These are phyloP conservation scores for Scatophagus argus DNA, from an alignment of 2,113 vertebrate genomes.

Conservation along the genomic window DNA sequence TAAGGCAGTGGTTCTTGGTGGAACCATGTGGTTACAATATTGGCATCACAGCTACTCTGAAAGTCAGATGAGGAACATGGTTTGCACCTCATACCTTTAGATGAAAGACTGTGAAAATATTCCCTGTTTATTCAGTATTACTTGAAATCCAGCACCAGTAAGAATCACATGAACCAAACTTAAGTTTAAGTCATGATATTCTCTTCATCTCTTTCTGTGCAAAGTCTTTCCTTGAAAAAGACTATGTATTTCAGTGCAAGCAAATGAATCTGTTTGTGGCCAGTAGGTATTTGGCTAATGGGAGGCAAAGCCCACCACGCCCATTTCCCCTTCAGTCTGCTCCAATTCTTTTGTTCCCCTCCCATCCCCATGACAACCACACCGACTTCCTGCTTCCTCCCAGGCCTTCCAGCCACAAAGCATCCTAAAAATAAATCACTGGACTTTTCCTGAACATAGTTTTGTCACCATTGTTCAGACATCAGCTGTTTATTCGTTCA, in stretches of 20 bases:
- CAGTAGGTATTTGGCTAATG: constrained; percentile 76
- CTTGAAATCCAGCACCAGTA: not conserved
- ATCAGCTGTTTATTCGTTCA: constrained; percentile 79
- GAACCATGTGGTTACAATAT: too few species aligned
- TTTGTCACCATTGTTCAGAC: constrained; percentile 76
- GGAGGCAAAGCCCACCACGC: constrained; percentile 76
- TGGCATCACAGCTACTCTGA: constrained; percentile 20
- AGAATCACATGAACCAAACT: not conserved
- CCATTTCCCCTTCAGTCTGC: constrained; percentile 79
- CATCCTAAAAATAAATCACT: constrained; percentile 76
- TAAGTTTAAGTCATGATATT: constrained; percentile 15
- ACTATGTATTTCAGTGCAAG: constrained; percentile 40
- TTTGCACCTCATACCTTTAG: constrained; percentile 14
- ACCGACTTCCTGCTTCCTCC: constrained; percentile 83
- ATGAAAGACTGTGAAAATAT: not conserved
- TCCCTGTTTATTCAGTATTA: not conserved
- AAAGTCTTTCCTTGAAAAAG: constrained; percentile 33
- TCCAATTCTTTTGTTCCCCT: constrained; percentile 80
- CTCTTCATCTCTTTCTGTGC: constrained; percentile 11
- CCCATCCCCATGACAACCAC: constrained; percentile 79
- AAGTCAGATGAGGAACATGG: constrained; percentile 4
- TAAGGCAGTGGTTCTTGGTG: constrained; percentile 1
- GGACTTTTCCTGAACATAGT: constrained; percentile 75
- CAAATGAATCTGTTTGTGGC: constrained; percentile 74
- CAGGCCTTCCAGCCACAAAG: constrained; percentile 69